These are phyloP conservation scores for Cheilosia scutellata DNA, from an alignment of 2,888 invertebrate species.

Conservation along the genomic window DNA sequence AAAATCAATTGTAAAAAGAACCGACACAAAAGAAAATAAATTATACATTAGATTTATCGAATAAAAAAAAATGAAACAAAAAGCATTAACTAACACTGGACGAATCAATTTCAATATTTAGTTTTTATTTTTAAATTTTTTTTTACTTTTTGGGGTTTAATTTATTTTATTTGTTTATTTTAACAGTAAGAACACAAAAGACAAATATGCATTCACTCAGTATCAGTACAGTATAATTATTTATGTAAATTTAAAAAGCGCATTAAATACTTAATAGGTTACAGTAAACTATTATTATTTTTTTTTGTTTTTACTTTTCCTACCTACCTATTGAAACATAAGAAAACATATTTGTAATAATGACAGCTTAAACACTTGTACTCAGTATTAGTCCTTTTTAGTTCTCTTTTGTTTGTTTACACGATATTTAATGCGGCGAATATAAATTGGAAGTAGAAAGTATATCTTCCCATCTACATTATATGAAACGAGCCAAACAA, in stretches of 20 bases:
- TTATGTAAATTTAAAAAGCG: constrained; percentile 28
- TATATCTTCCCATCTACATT: no score
- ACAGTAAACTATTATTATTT: constrained; percentile 42
- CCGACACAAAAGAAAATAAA: constrained; percentile 77
- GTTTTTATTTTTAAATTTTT: constrained; percentile 17
- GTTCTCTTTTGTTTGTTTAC: not conserved
- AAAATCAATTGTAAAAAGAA: constrained; percentile 73
- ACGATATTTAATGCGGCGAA: constrained; percentile 32
- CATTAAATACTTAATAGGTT: constrained; percentile 62
- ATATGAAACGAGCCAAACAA: no score
- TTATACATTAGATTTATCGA: constrained; percentile 26
- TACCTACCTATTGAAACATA: not conserved
- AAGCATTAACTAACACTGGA: constrained; percentile 33
- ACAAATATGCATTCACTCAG: not conserved
- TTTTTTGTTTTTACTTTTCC: not conserved
- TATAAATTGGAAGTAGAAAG: not conserved
- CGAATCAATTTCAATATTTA: constrained; percentile 51
- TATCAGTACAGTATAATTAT: constrained; percentile 2
- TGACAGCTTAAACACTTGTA: constrained; percentile 15
- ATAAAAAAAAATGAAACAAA: constrained; percentile 8
- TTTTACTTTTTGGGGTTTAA: not conserved
- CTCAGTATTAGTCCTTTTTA: constrained; percentile 28
- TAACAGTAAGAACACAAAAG: constrained; percentile 22
- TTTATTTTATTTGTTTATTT: not conserved
- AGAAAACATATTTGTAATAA: not conserved